Evolutionary conservation across 1,140 invertebrate genomes (phyloP), one percentile per base, ranked within the genome.

Genomic region (Trichonephila inaurata): DNA sequence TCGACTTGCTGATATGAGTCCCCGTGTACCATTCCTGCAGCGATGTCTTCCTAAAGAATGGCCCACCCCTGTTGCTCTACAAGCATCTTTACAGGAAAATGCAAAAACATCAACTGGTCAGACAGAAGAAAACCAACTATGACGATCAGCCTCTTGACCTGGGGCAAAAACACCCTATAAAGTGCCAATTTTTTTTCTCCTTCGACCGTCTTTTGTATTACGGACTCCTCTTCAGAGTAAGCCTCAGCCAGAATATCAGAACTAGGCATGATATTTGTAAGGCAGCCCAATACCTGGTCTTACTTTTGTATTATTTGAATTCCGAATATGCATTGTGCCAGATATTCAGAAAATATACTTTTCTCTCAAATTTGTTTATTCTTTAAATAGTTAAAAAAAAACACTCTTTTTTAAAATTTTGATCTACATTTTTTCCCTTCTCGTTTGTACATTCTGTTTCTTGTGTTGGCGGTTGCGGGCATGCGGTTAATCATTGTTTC

Each of bases 11-110:
- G 99, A 99, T 95, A 98, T 99, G 94, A 99, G 98, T 96, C 98
- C 99, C 66, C 99, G 98, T 96, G 98, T 99, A 95, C 99, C 99
- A 95, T 99, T 99, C 96, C 97, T 99, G 66, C 98, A 99, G 96
- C 97, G 98, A 95, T 99, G 98, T 96, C 96, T 99, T 95, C 94
- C 95, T 95, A 94, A 94, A 62, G 93, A 95, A 82, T 94, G 94
- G 93, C 91, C 95, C 62, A 95, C 94, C 44, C 94, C 93, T 44
- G 92, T 95, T 24, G 94, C 94, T 61, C 93, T 95, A 21, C 93
- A 94, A 87, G 94, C 93, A 66, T 40, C 92, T n/a, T 51, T 94
- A 12, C 94, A 92, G n/a, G 94, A 94, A 62, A 94, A 89, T 61
- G 89, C 83, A 33, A 83, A 94, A 64, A 66, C 69, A 5, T 66